phyloP scores from a whole-genome alignment of 2,797 vertebrate species.

The Crypturellus tataupa region DNA sequence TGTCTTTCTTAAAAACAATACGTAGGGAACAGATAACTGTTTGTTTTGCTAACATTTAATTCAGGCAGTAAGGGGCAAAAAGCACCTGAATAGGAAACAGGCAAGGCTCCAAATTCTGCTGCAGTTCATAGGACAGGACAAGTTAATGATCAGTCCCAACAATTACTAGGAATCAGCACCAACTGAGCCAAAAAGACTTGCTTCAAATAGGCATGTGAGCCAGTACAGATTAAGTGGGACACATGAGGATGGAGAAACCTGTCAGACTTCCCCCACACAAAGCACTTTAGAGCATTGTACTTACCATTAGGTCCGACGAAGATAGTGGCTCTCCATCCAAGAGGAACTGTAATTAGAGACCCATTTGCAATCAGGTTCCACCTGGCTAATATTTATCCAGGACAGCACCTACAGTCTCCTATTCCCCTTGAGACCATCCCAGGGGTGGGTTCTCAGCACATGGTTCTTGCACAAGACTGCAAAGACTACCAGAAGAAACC shows the following conservation, averaged over 20 bases:
- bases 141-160: background rate
- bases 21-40: background rate
- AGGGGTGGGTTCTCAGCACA: background rate
- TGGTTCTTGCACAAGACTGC: background rate
- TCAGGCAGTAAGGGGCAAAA: background rate
- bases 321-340: slow-evolving; percentile 88
- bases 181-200: background rate
- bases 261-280: background rate
- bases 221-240: background rate
- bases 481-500: slow-evolving; percentile 29
- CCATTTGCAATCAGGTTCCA: slow-evolving; percentile 50
- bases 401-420: slow-evolving; percentile 32
- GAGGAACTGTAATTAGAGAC: slow-evolving; percentile 84
- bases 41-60: slow-evolving; percentile 2
- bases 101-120: slow-evolving; percentile 12
- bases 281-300: slow-evolving; percentile 56
- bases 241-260: background rate
- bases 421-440: slow-evolving; percentile 1
- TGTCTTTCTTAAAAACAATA: slow-evolving; percentile 13
- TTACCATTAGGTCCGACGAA: slow-evolving; percentile 88
- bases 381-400: slow-evolving; percentile 27
- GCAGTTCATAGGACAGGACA: background rate
- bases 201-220: background rate
- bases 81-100: background rate
- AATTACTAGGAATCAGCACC: background rate